Base-by-base conservation (phyloP, 1,140 invertebrate species). In the Himalopsyche phryganea region DNA sequence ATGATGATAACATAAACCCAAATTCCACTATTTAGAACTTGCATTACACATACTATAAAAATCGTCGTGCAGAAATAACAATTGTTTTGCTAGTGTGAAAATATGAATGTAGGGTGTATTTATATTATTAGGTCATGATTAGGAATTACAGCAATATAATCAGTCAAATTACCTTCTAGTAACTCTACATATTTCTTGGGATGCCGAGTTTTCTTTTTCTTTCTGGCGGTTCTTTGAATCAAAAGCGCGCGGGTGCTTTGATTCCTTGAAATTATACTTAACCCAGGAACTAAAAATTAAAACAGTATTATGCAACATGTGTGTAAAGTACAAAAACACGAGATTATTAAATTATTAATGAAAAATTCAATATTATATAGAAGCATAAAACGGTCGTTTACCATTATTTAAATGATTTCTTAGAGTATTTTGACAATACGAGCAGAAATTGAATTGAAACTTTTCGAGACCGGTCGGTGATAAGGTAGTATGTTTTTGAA, bases 121-220 rank as follows among this genome's bases (percentile, higher is more conserved):
- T 40, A 11, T 40, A 4, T 13, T 40, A 28, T 28, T 28, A 28
- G 3, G 23, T 28, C 23, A 28, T 28, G 23, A 9, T 28, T 5
- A 28, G 9, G 23, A 28, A n/a, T n/a, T n/a, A n/a, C n/a, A n/a
- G n/a, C n/a, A n/a, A n/a, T n/a, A n/a, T n/a, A n/a, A n/a, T n/a
- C n/a, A n/a, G 23, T 5, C 23, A 28, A 28, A 28, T 62, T 74
- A 82, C 81, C 78, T 72, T 81, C 72, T 50, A 81, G 58, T 32
- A 82, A 56, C 50, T 82, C 80, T 6, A 74, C 69, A 68, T 77
- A 80, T 53, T 75, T 74, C 60, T 73, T 78, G 1, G 19, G 71
- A 49, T 58, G 62, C 47, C 65, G 72, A 6, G 53, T 23, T 66
- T 69, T 72, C 55, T 73, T 76, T 50, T 69, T 71, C 36, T 60